These are phyloP conservation scores for Cairina moschata DNA, from an alignment of 2,113 vertebrate species.

Conservation along the genomic window DNA sequence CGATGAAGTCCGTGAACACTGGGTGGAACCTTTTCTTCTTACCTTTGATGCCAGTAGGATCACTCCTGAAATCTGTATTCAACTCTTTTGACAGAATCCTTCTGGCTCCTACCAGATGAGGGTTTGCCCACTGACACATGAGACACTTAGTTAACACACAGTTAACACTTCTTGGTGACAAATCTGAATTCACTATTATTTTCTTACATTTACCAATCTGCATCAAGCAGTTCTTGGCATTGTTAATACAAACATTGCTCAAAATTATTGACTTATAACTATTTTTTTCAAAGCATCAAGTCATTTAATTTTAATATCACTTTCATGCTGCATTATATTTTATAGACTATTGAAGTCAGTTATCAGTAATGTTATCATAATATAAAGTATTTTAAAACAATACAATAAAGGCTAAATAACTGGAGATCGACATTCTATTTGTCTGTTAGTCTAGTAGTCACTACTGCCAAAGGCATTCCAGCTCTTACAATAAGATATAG, in stretches of 20 bases:
- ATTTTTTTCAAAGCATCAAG: background rate
- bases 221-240: background rate
- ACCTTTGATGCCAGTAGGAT: background rate
- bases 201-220: background rate
- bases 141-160: background rate
- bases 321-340: background rate
- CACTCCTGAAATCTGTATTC: background rate
- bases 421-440: background rate
- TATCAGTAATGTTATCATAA: background rate
- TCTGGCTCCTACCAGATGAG: background rate
- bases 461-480: background rate
- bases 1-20: background rate
- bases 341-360: background rate
- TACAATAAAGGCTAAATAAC: background rate
- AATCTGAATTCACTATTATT: background rate
- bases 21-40: background rate
- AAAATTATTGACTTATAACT: background rate
- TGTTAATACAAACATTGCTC: background rate
- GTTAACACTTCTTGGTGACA: background rate
- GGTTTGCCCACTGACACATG: background rate
- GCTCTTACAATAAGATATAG: background rate
- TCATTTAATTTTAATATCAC: background rate
- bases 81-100: background rate
- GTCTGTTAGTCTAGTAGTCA: background rate
- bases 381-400: background rate